phyloP scores from a whole-genome alignment of 2,888 invertebrate genomes.

The Chrysomela aeneicollis region DNA sequence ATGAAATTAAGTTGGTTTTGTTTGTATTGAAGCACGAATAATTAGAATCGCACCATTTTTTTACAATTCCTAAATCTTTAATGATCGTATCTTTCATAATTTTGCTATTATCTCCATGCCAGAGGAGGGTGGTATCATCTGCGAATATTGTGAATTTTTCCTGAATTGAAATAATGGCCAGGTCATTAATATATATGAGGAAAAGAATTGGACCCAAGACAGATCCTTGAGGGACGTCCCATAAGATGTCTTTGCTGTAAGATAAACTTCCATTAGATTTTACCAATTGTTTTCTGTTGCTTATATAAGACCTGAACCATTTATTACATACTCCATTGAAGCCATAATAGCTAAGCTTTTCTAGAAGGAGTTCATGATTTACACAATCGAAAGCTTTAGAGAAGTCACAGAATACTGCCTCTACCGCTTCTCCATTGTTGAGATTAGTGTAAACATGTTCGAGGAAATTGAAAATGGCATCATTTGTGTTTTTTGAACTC shows the following conservation, averaged over 20 bases:
- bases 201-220: not conserved
- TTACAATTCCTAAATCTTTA: too few relatives aligned
- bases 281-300: not conserved
- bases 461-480: not conserved
- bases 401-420: constrained; percentile 4
- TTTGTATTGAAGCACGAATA: not conserved
- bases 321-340: not conserved
- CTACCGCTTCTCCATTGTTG: not conserved
- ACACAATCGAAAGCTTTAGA: constrained; percentile 10
- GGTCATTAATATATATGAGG: not conserved
- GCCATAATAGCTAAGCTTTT: not conserved
- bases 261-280: not conserved
- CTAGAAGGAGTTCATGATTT: constrained; percentile 3
- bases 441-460: not conserved
- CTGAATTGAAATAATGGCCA: not conserved
- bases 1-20: constrained; percentile 4
- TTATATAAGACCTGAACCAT: not conserved
- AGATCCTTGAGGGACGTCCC: not conserved
- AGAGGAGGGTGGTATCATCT: too few relatives aligned
- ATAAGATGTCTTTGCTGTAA: not conserved
- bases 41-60: constrained; percentile 9
- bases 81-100: too few relatives aligned
- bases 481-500: not conserved
- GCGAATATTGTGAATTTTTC: too few relatives aligned
- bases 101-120: too few relatives aligned